A percentile compares a stretch with the other conserved stretches of the same genome.
phyloP scores from a whole-genome alignment of 2,113 vertebrate species.

The Nannobrachium achirus region DNA sequence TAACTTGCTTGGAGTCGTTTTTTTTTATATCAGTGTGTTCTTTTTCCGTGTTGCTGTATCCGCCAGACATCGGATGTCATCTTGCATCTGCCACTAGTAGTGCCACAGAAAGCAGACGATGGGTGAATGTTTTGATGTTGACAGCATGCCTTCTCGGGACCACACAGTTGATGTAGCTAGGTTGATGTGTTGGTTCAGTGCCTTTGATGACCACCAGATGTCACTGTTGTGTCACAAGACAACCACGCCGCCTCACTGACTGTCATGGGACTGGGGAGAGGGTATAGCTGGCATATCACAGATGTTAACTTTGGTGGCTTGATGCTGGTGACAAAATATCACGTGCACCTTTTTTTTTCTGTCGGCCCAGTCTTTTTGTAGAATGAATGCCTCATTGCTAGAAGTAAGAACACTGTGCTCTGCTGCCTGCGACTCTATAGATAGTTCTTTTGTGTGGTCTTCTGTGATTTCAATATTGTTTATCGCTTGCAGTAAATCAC shows the following conservation, averaged over 20 bases:
- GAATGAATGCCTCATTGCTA: too few species aligned
- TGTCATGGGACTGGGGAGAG: slow-evolving; percentile 20
- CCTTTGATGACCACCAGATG: slow-evolving; percentile 61
- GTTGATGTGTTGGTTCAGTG: slow-evolving; percentile 1
- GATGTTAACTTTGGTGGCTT: slow-evolving; percentile 49
- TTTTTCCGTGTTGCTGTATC: not conserved
- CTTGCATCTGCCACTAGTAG: not conserved
- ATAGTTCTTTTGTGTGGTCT: not conserved
- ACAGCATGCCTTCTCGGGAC: slow-evolving; percentile 24
- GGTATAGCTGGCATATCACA: slow-evolving; percentile 53
- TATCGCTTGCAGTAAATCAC: slow-evolving; percentile 22
- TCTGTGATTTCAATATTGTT: slow-evolving; percentile 16
- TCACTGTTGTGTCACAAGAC: slow-evolving; percentile 59
- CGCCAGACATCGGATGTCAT: not conserved
- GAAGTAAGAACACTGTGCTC: too few species aligned
- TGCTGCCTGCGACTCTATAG: not conserved
- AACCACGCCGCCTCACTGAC: not conserved
- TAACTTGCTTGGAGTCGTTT: slow-evolving; percentile 25
- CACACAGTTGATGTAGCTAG: not conserved
- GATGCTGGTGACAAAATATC: slow-evolving; percentile 41
- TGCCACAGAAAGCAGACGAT: slow-evolving; percentile 37
- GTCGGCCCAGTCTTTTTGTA: not conserved
- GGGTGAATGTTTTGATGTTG: slow-evolving; percentile 27
- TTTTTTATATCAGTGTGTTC: not conserved
- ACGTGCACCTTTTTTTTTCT: slow-evolving; percentile 8